These are phyloP conservation scores for Acipenser oxyrinchus DNA, from an alignment of 2,797 vertebrate genomes.

Conservation along the genomic window DNA sequence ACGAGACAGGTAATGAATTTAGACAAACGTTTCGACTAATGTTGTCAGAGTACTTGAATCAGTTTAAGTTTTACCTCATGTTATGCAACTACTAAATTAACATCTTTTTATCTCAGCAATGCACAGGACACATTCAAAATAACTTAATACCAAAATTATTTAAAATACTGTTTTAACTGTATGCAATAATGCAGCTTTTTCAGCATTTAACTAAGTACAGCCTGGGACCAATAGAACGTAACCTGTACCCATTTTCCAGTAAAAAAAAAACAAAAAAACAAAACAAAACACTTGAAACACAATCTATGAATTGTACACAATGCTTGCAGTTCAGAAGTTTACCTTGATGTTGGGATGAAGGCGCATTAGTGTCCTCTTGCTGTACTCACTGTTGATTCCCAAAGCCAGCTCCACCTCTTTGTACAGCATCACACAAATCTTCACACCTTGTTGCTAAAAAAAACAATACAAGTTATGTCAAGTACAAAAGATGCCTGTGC, in stretches of 20 bases:
- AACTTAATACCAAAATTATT: too few species aligned
- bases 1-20: too few species aligned
- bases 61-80: too few species aligned
- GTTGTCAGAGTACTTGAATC: too few species aligned
- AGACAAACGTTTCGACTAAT: too few species aligned
- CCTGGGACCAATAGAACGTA: neutral
- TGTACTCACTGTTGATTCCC: conserved; percentile 93
- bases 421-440: conserved; percentile 87
- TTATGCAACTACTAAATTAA: too few species aligned
- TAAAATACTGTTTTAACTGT: too few species aligned
- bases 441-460: conserved; percentile 84
- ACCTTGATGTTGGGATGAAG: conserved; percentile 94
- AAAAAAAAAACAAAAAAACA: neutral
- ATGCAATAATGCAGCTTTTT: too few species aligned
- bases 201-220: too few species aligned
- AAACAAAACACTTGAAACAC: neutral
- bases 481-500: too few species aligned
- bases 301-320: neutral
- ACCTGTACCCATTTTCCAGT: neutral
- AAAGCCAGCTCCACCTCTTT: conserved; percentile 93
- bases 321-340: conserved; percentile 1
- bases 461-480: neutral
- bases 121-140: too few species aligned
- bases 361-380: conserved; percentile 73
- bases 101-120: too few species aligned